Evolutionary conservation across 1,140 invertebrate genomes (phyloP), one percentile per base, ranked within the genome.

Genomic region (Ylistrum balloti): DNA sequence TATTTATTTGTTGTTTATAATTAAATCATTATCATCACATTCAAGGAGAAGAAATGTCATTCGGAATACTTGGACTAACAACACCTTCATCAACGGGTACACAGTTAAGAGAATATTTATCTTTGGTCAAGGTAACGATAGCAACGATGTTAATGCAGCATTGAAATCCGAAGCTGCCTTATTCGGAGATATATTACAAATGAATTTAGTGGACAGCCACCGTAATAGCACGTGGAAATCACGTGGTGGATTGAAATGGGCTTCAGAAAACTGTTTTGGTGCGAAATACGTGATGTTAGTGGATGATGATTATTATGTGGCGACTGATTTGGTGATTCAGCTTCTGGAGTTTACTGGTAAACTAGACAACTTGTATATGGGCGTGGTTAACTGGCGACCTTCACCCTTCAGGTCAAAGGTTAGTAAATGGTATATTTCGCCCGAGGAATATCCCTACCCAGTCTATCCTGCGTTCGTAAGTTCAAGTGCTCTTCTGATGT

Each of bases 191-290:
- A 74, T 74, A 74, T 74, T 74, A 17, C 22, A 17, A 74, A 74
- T 74, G 56, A 28, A 74, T 28, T 74, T 74, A 3, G 11, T 28
- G 7, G 56, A 74, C 22, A 74, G 56, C n/a, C 22, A 28, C 22
- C 56, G 56, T 28, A 74, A 74, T 28, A 74, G 56, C n/a, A 74
- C 56, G 22, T 74, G 56, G 56, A 74, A 74, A 74, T 17, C 56
- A 74, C 56, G 56, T 74, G 56, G 56, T 74, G 56, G 56, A 0
- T 74, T 74, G 56, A 74, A 74, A 74, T 74, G 56, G 56, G 56
- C 56, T 22, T n/a, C n/a, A 74, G 56, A 74, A n/a, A 74, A 74
- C 13, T 74, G 56, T n/a, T 74, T n/a, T 3, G 17, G 17, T 28
- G 56, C 56, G 5, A n/a, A n/a, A 74, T 74, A 74, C 22, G 56